Evolutionary conservation across 1,140 invertebrate species (phyloP), one percentile per base, ranked within the genome.

Genomic region (Cephus cinctus): DNA sequence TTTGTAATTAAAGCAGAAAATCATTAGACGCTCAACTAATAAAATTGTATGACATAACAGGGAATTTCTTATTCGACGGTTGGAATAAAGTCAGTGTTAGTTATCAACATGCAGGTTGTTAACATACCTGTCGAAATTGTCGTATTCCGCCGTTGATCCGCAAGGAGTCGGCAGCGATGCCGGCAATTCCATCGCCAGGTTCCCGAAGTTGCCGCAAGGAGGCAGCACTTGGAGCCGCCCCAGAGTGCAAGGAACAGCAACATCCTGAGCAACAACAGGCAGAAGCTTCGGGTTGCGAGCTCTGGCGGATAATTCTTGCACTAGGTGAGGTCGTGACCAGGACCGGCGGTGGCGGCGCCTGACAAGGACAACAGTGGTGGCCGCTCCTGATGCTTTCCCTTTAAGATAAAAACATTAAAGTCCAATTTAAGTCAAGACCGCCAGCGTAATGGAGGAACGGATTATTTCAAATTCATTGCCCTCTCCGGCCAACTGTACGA

Each of bases 111-210:
- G n/a, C n/a, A n/a, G n/a, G n/a, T n/a, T n/a, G 30, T 22, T 31
- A 47, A 57, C 78, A 82, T 84, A 94, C 92, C 88, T 98, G 94
- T 78, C 94, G 93, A 77, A 97, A 98, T 61, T 94, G 93, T 57
- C 93, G 83, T 78, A 98, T 92, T 50, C 93, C 95, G 39, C 96
- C 95, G 79, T 97, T 98, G 76, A 98, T 93, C 52, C 95, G 82
- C 59, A 98, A 82, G 22, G 94, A 96, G 76, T 97, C 94, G n/a
- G 93, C 93, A 2, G 94, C 95, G 63, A 98, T 98, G 62, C 92
- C 92, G n/a, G 92, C 92, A 47, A 95, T 93, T 40, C 90, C 90
- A 67, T 94, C 90, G 23, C 84, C 83, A 15, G 86, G 85, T 76
- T 90, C 89, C 38, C 89, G 80, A 15, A 94, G 79, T 66, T 93